Evolutionary conservation across 2,113 vertebrate species (phyloP).

Genomic region (Corvus moneduloides): DNA sequence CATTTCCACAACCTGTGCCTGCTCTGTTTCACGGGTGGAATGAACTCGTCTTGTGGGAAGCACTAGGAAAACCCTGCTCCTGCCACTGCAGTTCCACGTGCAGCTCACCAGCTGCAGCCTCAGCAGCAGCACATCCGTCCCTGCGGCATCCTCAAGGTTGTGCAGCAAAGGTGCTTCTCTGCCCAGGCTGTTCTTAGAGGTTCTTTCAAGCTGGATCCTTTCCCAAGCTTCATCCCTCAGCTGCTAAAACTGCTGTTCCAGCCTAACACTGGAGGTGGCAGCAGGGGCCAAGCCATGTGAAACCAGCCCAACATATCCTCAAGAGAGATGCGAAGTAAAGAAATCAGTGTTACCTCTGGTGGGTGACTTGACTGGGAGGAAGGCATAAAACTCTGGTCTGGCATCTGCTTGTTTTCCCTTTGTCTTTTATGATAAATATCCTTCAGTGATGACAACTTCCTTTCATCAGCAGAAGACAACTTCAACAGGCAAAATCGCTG

Average conservation of each 20-base stretch:
- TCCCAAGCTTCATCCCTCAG: neutral
- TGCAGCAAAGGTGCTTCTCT: neutral
- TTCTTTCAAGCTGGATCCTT: conserved; percentile 8
- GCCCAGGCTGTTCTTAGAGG: neutral
- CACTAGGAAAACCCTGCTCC: neutral
- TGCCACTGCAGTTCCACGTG: neutral
- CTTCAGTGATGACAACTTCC: conserved; percentile 78
- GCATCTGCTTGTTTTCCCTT: conserved; percentile 70
- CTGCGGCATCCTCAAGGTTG: conserved; percentile 7
- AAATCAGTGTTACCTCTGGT: conserved; percentile 78
- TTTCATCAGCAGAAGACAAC: conserved; percentile 71
- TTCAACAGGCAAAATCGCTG: conserved; percentile 54
- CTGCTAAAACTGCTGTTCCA: conserved; percentile 22
- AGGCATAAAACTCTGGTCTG: conserved; percentile 71
- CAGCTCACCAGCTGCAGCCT: conserved; percentile 8
- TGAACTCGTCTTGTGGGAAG: neutral
- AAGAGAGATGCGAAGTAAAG: neutral
- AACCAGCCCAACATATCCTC: neutral
- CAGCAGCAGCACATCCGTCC: neutral
- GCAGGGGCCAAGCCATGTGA: neutral
- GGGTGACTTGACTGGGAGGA: conserved; percentile 73
- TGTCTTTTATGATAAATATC: conserved; percentile 89
- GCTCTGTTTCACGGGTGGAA: neutral
- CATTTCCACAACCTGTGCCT: neutral
- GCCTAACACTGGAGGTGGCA: conserved; percentile 27